Conservation (phyloP, 2,113 vertebrate genomes). For the Elanoides forficatus region DNA sequence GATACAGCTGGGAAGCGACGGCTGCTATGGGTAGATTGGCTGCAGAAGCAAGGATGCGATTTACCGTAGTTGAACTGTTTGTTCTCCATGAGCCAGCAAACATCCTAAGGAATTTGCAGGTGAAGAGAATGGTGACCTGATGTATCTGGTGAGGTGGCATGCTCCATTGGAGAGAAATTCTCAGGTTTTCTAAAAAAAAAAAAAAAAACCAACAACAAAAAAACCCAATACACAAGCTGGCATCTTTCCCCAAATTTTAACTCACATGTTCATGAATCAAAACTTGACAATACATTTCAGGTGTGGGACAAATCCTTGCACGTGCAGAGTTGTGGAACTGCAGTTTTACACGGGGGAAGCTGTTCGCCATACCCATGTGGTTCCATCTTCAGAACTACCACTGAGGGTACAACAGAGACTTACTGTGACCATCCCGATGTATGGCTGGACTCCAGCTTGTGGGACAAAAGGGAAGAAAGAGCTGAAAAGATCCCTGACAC, state of each 20-base stretch:
- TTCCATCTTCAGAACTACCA: neutral
- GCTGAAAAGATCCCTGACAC: neutral
- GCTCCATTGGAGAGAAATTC: neutral
- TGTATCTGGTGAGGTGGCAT: neutral
- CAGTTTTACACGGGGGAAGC: neutral
- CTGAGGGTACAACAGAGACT: neutral
- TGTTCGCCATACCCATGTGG: rapidly evolving
- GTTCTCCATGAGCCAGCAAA: neutral
- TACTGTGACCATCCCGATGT: neutral
- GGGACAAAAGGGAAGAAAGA: neutral
- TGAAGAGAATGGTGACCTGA: neutral
- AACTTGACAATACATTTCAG: neutral
- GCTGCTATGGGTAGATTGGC: rapidly evolving
- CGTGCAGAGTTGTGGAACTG: neutral
- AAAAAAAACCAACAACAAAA: rapidly evolving
- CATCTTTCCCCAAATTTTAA: neutral
- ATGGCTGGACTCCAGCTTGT: neutral
- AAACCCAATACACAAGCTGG: neutral
- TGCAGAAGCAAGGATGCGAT: neutral
- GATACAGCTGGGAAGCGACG: neutral
- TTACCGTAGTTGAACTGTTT: neutral
- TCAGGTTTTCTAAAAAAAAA: neutral
- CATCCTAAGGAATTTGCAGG: neutral
- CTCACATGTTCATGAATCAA: neutral
- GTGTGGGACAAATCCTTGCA: neutral